Base-by-base conservation (phyloP, 30 jellyfish, hydroid and myxozoan species). In the Aurelia aurita complex sp. Pacific region DNA sequence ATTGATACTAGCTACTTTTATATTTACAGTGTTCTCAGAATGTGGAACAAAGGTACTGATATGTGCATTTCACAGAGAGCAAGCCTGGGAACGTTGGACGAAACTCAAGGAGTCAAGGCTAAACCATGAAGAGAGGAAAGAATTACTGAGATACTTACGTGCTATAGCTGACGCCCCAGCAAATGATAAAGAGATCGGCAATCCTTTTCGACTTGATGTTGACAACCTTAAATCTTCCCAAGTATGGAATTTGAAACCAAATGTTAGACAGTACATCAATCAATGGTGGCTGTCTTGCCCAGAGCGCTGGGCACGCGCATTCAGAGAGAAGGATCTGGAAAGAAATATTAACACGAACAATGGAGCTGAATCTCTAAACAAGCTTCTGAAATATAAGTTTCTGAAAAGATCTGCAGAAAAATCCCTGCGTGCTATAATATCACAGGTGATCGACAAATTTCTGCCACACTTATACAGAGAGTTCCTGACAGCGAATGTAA, bases 251-350 rank as follows among this genome's bases (percentile, higher is more conserved):
- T 62, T 29, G 71, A 62, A 62, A 62, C 71, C 71, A 0, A 62
- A 62, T 29, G 71, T 62, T 62, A 3, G 71, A 62, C 35, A 62
- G 1, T 62, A 62, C 71, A 62, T 62, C 8, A 62, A 62, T 8
- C 71, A 62, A 10, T 62, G 71, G 71, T 62, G n/a, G 71, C 36
- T 62, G 71, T 62, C 71, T 62, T 62, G 71, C 32, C 71, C 71
- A 62, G 71, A 62, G 10, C 71, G 71, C 32, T 62, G 71, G 71
- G 71, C 71, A 62, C 71, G 71, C 71, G 32, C 71, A 62, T 62
- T 62, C 71, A 62, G 71, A 62, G 71, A 62, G 71, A 62, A 29
- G 32, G 32, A 12, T 5, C 19, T 62, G 10, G 71, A 62, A 2
- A 8, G 71, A 62, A 62, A 62, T 62, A 29, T 62, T 12, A 62